Percentiles rank a stretch among this genome's conserved stretches.
Conservation (phyloP, 2,113 vertebrate genomes). For the Percina caprodes region DNA sequence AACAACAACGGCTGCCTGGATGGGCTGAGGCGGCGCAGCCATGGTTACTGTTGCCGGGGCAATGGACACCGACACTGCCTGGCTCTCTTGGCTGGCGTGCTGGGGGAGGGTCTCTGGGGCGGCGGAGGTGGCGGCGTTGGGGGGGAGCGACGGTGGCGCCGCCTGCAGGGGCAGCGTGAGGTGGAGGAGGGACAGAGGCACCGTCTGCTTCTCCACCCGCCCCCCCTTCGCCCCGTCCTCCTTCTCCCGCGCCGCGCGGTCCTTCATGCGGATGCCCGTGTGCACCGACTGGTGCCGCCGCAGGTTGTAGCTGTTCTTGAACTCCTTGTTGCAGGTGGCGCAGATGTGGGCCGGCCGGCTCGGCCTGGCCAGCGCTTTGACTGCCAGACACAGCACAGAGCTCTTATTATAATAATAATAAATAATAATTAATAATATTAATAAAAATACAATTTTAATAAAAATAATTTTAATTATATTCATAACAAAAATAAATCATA, state of each 20-base stretch:
- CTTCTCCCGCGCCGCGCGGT: slow-evolving; percentile 77
- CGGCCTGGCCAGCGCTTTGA: slow-evolving; percentile 75
- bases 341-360: slow-evolving; percentile 86
- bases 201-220: slow-evolving; percentile 73
- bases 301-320: slow-evolving; percentile 94
- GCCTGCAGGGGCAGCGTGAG: slow-evolving; percentile 75
- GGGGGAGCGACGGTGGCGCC: slow-evolving; percentile 25
- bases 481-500: too few relatives aligned
- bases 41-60: slow-evolving; percentile 81
- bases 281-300: slow-evolving; percentile 93
- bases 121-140: slow-evolving; percentile 9
- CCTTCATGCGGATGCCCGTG: slow-evolving; percentile 87
- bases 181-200: slow-evolving; percentile 83
- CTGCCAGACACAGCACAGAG: slow-evolving; percentile 47
- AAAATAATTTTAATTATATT: too few relatives aligned
- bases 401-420: too few relatives aligned
- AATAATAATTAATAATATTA: too few relatives aligned
- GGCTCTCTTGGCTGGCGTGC: slow-evolving; percentile 58
- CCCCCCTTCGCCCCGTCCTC: slow-evolving; percentile 64
- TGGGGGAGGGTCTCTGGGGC: slow-evolving; percentile 60
- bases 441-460: too few relatives aligned
- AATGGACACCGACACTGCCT: slow-evolving; percentile 73
- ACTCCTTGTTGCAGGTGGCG: slow-evolving; percentile 92
- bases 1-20: slow-evolving; percentile 79
- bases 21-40: slow-evolving; percentile 78